Evolutionary conservation across 2,113 vertebrate genomes (phyloP).

Genomic region (Paramormyrops kingsleyae): DNA sequence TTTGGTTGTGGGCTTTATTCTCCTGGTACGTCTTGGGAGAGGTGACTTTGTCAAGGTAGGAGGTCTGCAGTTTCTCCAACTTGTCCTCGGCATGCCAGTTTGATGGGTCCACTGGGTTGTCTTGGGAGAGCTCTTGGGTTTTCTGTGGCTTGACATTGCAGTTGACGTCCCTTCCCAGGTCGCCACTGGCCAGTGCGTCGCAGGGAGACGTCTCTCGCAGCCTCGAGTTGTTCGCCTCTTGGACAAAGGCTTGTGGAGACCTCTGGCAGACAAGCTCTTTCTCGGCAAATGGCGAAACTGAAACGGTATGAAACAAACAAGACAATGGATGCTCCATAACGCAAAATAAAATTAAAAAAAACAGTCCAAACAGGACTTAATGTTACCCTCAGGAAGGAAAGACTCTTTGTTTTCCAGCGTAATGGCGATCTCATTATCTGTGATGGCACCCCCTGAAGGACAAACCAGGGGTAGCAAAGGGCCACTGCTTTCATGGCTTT

Average conservation of each 20-base stretch:
- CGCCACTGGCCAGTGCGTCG: slow-evolving; percentile 45
- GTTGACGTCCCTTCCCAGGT: slow-evolving; percentile 43
- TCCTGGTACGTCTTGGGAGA: slow-evolving; percentile 47
- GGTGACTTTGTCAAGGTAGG: slow-evolving; percentile 45
- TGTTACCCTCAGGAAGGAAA: slow-evolving; percentile 62
- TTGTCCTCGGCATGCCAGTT: slow-evolving; percentile 44
- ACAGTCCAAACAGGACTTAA: background rate
- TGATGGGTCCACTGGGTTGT: slow-evolving; percentile 29
- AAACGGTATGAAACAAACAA: slow-evolving; percentile 21
- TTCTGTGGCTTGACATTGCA: slow-evolving; percentile 26
- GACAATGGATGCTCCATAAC: background rate
- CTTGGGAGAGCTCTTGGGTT: slow-evolving; percentile 44
- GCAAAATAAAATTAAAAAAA: background rate
- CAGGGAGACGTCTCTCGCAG: slow-evolving; percentile 49
- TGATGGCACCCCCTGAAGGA: slow-evolving; percentile 38
- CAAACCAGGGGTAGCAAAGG: slow-evolving; percentile 34
- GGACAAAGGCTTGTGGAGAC: slow-evolving; percentile 52
- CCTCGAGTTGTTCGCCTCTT: slow-evolving; percentile 33
- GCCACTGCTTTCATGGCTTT: slow-evolving; percentile 37
- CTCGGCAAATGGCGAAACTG: slow-evolving; percentile 63
- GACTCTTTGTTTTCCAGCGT: slow-evolving; percentile 57
- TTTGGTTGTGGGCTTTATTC: slow-evolving; percentile 36
- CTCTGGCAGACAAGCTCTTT: slow-evolving; percentile 50
- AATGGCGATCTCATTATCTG: slow-evolving; percentile 56
- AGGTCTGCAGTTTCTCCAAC: slow-evolving; percentile 53